Conservation (phyloP, 2,113 vertebrate genomes). For the Trematocara zebra region DNA sequence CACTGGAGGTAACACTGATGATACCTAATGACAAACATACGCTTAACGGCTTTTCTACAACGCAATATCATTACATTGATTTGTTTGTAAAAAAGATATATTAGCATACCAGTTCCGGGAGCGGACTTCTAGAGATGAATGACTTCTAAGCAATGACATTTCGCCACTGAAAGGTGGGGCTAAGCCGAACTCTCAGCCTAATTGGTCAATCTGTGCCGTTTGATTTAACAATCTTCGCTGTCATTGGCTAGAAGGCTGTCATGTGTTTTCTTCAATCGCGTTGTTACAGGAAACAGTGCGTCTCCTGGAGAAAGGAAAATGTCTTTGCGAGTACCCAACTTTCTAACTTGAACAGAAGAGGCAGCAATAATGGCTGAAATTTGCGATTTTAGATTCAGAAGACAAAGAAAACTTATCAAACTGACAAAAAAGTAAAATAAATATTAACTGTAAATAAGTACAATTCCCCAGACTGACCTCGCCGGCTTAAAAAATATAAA, state of each 20-base stretch:
- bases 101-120: not conserved
- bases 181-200: not conserved
- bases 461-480: not conserved
- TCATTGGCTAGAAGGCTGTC: conserved; percentile 1
- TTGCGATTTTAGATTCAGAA: not conserved
- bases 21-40: not conserved
- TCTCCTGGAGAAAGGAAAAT: not conserved
- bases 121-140: not conserved
- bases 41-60: no score
- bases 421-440: not conserved
- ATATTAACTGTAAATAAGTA: not conserved
- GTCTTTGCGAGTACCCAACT: not conserved
- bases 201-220: not conserved
- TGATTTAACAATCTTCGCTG: not conserved
- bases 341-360: not conserved
- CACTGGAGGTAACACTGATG: not conserved
- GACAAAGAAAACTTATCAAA: not conserved
- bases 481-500: not conserved
- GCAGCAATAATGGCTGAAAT: not conserved
- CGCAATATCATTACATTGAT: not conserved
- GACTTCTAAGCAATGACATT: not conserved
- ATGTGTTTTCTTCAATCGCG: not conserved
- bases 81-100: not conserved
- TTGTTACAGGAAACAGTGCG: not conserved
- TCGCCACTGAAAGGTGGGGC: not conserved